Conservation (phyloP, 2,888 invertebrate species). For the Lomographa bimaculata region DNA sequence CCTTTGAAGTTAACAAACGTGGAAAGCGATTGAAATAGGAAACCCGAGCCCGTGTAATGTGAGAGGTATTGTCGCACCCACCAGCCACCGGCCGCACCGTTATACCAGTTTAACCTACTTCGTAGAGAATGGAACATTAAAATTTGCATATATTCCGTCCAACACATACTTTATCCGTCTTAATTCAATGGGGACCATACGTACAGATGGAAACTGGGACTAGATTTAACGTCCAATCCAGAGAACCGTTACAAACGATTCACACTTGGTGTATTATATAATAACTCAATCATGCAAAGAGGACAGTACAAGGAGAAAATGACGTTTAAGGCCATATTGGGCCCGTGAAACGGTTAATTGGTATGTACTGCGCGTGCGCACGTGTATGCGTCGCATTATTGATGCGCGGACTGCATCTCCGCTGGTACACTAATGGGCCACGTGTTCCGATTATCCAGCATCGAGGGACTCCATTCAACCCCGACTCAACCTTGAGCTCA, state of each 20-base stretch:
- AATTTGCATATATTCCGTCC: slow-evolving; percentile 28
- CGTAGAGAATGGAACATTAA: slow-evolving; percentile 29
- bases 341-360: slow-evolving; percentile 46
- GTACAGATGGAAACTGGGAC: slow-evolving; percentile 5
- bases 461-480: slow-evolving; percentile 23
- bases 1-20: slow-evolving; percentile 4
- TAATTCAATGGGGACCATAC: slow-evolving; percentile 16
- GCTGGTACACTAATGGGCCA: slow-evolving; percentile 60
- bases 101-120: slow-evolving; percentile 47
- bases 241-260: slow-evolving; percentile 7
- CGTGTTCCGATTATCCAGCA: slow-evolving; percentile 55
- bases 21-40: slow-evolving; percentile 38
- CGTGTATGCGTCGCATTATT: slow-evolving; percentile 42
- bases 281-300: slow-evolving; percentile 23
- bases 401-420: slow-evolving; percentile 46
- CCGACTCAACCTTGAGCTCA: slow-evolving; percentile 16
- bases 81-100: slow-evolving; percentile 35
- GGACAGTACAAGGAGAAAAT: slow-evolving; percentile 20
- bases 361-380: slow-evolving; percentile 48
- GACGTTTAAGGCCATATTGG: slow-evolving; percentile 38
- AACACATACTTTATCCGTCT: slow-evolving; percentile 22
- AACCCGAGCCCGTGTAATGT: slow-evolving; percentile 41
- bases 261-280: slow-evolving; percentile 13
- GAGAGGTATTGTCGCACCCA: slow-evolving; percentile 49
- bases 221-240: slow-evolving; percentile 9